phyloP scores from a whole-genome alignment of 1,140 invertebrate genomes.

The Bacillus rossius region DNA sequence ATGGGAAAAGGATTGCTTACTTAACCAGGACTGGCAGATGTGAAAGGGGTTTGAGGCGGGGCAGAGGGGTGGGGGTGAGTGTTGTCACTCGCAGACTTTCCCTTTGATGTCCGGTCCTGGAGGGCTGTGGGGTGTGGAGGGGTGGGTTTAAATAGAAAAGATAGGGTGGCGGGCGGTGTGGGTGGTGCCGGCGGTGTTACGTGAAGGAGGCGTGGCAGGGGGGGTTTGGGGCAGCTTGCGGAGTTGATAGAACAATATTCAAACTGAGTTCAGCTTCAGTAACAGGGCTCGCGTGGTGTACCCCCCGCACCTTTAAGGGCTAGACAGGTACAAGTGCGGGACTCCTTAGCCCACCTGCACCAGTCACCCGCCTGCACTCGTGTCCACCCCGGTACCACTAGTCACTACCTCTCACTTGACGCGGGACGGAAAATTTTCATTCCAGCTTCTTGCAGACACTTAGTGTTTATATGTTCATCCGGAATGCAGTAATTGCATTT shows the following conservation, averaged over 20 bases:
- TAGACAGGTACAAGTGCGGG: no score
- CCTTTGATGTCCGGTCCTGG: constrained; percentile 12
- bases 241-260: constrained; percentile 8
- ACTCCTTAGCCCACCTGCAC: no score
- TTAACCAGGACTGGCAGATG: constrained; percentile 9
- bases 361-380: no score
- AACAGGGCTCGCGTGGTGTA: neutral
- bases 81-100: constrained; percentile 13
- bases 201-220: no score
- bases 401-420: no score
- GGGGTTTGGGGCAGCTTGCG: neutral
- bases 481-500: no score
- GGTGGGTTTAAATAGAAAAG: constrained; percentile 11
- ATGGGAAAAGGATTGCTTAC: constrained; percentile 6
- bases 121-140: neutral
- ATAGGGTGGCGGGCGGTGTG: neutral
- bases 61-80: neutral
- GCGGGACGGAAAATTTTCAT: no score
- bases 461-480: no score
- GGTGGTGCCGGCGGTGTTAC: neutral
- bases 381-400: no score
- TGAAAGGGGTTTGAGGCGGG: neutral
- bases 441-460: no score
- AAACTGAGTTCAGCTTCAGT: constrained; percentile 8
- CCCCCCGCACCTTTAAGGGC: no score